Evolutionary conservation across 2,113 vertebrate species (phyloP).

Genomic region (Glaucomys volans): DNA sequence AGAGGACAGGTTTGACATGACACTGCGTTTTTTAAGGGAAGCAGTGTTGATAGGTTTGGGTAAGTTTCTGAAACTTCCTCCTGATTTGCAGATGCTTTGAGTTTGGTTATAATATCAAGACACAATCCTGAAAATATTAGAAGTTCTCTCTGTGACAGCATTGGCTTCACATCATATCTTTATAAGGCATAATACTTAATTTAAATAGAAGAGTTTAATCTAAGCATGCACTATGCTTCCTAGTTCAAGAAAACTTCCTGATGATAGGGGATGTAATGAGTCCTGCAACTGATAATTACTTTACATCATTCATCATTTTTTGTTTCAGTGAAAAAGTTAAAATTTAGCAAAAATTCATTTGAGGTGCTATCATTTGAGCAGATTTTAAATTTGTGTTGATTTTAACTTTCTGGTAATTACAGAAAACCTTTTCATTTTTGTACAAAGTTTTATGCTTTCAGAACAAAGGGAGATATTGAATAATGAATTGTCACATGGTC

Average conservation of each 20-base stretch:
- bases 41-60: neutral
- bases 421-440: neutral
- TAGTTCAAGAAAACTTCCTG: neutral
- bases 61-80: neutral
- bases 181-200: neutral
- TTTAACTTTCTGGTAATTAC: neutral
- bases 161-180: neutral
- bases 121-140: neutral
- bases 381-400: neutral
- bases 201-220: constrained; percentile 1
- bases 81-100: neutral
- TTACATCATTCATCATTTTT: neutral
- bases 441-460: neutral
- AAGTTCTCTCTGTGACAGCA: neutral
- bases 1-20: neutral
- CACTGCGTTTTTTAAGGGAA: neutral
- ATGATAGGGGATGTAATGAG: neutral
- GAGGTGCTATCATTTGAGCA: neutral
- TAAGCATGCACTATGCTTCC: neutral
- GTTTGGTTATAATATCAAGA: neutral
- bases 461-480: neutral
- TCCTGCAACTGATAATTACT: neutral
- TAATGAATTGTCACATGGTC: neutral
- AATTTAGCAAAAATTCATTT: neutral
- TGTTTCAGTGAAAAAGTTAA: neutral